Base-by-base conservation (phyloP, 2,888 invertebrate species). In the Amphiduros pacificus region DNA sequence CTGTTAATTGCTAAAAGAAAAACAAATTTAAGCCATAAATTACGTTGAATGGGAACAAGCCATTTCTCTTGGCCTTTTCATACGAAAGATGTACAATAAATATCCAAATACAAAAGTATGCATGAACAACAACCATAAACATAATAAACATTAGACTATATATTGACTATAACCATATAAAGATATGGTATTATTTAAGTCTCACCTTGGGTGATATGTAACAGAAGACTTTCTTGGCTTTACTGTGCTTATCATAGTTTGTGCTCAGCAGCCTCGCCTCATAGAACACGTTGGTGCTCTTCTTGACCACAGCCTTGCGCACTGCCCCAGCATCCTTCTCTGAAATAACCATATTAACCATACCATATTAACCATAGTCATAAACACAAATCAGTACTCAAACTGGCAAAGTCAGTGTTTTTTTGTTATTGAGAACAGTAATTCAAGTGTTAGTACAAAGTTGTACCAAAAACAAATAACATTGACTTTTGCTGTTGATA, bases 181-280 rank as follows among this genome's bases (percentile, higher is more conserved):
- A 36, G 36, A 14, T 36, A 14, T 14, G 17, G 17, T 14, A 9
- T 36, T 9, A 36, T 9, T 9, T 17, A 17, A 9, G 29, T 50
- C 62, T 64, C 71, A 82, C 82, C 76, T 94, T 93, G 55, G 94
- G 92, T 61, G 92, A 93, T 75, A 95, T 90, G 82, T 91, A 93
- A 83, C 93, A 92, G 70, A 91, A 88, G 64, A 95, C 93, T 82
- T 92, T 92, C 76, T 93, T 91, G 50, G 92, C 89, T 80, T 92
- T 92, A 48, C 87, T 84, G 66, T 87, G 84, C 66, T 36, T 53
- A 32, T 89, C 88, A 50, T 86, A 86, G 71, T 87, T 86, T 61
- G 87, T 82, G 55, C 88, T 86, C 49, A 91, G 80, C 54, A 92
- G 82, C 77, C 89, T 89, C 28, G 93, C 94, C 80, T 92, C 93